Evolutionary conservation across 2,113 vertebrate species (phyloP).

Genomic region (Cyphomyrus plagiostoma): DNA sequence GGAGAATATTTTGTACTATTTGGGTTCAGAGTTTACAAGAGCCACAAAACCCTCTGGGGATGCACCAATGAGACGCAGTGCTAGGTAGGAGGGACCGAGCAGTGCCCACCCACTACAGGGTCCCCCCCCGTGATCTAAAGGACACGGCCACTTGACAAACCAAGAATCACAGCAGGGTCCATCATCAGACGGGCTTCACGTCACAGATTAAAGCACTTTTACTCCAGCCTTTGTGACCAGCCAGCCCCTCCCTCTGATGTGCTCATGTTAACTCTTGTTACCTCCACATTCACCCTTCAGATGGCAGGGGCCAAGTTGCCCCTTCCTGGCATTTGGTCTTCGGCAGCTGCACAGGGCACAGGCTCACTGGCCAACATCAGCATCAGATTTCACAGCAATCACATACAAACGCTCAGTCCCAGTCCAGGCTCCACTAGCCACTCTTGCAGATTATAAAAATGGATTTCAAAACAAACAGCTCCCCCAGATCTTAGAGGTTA

Average conservation of each 20-base stretch:
- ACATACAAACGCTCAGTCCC: background rate
- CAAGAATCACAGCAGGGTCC: background rate
- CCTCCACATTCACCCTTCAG: background rate
- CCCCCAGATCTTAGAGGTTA: background rate
- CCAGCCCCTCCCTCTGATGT: background rate
- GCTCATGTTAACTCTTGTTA: background rate
- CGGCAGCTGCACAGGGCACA: background rate
- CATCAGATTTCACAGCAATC: background rate
- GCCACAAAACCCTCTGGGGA: background rate
- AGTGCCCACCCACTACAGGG: background rate
- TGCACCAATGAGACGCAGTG: background rate
- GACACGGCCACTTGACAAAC: background rate
- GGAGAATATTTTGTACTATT: background rate
- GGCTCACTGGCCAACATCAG: background rate
- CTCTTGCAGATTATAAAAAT: background rate
- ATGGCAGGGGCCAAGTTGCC: background rate
- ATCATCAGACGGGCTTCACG: background rate
- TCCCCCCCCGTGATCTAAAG: background rate
- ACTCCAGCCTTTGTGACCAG: background rate
- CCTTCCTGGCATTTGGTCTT: background rate
- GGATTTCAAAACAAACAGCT: background rate
- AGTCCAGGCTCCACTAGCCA: background rate
- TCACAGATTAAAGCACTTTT: background rate
- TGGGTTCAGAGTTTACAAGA: background rate
- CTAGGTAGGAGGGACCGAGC: background rate